Conservation (phyloP, 2,888 invertebrate genomes). For the Lasioglossum vierecki region DNA sequence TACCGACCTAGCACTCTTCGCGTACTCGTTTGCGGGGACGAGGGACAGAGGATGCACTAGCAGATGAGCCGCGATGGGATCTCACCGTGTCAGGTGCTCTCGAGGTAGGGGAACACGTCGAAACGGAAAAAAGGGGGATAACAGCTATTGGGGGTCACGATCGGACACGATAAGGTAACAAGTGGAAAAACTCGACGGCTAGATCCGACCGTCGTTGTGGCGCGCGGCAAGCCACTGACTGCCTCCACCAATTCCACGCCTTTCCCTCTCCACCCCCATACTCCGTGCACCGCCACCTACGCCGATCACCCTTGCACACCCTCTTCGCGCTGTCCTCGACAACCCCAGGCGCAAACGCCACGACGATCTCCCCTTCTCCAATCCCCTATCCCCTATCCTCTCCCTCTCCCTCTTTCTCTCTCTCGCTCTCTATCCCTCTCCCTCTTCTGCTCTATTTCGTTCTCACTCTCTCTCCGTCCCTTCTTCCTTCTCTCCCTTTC, state of each 20-base stretch:
- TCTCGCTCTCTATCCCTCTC: not conserved
- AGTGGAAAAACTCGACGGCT: conserved; percentile 67
- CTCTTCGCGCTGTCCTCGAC: conserved; percentile 74
- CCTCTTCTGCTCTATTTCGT: not conserved
- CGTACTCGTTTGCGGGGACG: not conserved
- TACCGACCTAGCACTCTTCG: not conserved
- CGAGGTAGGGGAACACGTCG: not conserved
- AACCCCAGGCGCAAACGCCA: conserved; percentile 81
- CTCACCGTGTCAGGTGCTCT: not conserved
- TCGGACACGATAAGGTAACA: conserved; percentile 53
- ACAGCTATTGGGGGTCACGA: not conserved
- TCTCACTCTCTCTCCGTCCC: not conserved
- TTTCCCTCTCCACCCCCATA: conserved; percentile 68
- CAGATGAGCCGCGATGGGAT: not conserved
- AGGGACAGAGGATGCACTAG: not conserved
- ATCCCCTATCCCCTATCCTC: not conserved
- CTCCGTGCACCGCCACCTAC: conserved; percentile 64
- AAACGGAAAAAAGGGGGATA: not conserved
- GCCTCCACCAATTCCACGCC: conserved; percentile 78
- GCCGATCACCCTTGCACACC: conserved; percentile 69
- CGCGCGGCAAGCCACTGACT: conserved; percentile 83
- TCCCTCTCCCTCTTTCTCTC: not conserved
- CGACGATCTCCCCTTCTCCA: conserved; percentile 58
- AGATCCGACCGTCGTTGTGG: conserved; percentile 77
- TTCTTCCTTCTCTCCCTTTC: not conserved